A percentile compares a stretch with the other conserved stretches of the same genome.
Evolutionary conservation across 2,797 vertebrate species (phyloP).

Genomic region (Margarornis squamiger): DNA sequence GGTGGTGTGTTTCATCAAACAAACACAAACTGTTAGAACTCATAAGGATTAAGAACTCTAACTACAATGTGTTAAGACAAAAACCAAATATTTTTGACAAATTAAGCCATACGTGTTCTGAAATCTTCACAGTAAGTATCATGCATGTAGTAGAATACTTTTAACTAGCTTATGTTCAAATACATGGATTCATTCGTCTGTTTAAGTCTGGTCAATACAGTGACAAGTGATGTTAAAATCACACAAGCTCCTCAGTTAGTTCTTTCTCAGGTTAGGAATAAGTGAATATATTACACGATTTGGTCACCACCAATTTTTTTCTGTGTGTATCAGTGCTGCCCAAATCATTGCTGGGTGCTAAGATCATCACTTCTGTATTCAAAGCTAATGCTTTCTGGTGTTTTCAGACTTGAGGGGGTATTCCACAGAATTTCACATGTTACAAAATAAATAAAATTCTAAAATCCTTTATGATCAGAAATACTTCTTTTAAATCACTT

Average conservation of each 20-base stretch:
- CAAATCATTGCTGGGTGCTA: not conserved
- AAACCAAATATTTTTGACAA: not conserved
- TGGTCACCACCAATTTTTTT: not conserved
- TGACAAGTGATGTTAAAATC: not conserved
- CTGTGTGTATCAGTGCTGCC: not conserved
- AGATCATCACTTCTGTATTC: not conserved
- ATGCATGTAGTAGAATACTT: not conserved
- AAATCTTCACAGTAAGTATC: not conserved
- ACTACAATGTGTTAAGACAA: not conserved
- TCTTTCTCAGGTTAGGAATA: not conserved
- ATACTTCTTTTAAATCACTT: not conserved
- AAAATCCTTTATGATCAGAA: not conserved
- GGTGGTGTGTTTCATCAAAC: not conserved
- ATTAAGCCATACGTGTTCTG: not conserved
- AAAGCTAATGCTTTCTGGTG: not conserved
- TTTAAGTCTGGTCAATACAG: not conserved
- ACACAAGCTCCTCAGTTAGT: not conserved
- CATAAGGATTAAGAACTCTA: not conserved
- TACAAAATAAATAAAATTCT: not conserved
- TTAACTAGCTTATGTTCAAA: not conserved
- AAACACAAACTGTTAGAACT: not conserved
- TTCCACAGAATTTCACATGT: not conserved
- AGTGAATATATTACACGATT: not conserved
- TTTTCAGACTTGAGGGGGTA: not conserved
- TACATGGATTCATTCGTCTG: not conserved